Conservation (phyloP, 2,113 vertebrate genomes). For the Epinephelus fuscoguttatus region DNA sequence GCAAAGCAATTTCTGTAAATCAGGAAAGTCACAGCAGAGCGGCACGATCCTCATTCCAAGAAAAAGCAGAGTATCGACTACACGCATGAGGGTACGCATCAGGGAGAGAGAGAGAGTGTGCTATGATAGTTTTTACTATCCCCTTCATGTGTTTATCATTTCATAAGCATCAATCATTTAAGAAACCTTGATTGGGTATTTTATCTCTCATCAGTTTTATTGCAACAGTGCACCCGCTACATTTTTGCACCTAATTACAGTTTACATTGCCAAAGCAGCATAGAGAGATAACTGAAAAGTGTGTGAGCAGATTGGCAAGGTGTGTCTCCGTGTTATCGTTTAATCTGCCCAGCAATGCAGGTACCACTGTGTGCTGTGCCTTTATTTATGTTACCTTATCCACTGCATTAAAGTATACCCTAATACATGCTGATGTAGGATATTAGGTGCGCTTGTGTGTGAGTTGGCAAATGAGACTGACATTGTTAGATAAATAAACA, state of each 20-base stretch:
- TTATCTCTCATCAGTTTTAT: neutral
- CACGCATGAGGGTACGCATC: neutral
- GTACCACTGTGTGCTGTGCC: neutral
- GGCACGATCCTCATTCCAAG: neutral
- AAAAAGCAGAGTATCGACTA: neutral
- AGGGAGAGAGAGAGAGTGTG: neutral
- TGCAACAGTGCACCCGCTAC: neutral
- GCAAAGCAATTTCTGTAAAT: neutral
- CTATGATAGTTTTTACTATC: neutral
- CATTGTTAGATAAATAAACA: neutral
- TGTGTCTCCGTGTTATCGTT: neutral
- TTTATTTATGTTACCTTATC: neutral
- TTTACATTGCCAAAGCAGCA: neutral
- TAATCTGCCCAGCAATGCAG: conserved; percentile 8
- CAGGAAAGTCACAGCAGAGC: neutral
- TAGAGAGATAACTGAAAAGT: neutral
- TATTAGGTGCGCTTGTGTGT: neutral
- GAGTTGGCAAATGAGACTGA: neutral
- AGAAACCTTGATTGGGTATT: neutral
- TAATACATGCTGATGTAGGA: neutral
- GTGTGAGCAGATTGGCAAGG: neutral
- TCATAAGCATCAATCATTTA: neutral
- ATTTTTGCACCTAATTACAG: neutral
- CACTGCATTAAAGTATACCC: neutral
- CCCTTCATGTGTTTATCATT: neutral